phyloP scores from a whole-genome alignment of 1,140 invertebrate species.

The Zaprionus lachaisei region DNA sequence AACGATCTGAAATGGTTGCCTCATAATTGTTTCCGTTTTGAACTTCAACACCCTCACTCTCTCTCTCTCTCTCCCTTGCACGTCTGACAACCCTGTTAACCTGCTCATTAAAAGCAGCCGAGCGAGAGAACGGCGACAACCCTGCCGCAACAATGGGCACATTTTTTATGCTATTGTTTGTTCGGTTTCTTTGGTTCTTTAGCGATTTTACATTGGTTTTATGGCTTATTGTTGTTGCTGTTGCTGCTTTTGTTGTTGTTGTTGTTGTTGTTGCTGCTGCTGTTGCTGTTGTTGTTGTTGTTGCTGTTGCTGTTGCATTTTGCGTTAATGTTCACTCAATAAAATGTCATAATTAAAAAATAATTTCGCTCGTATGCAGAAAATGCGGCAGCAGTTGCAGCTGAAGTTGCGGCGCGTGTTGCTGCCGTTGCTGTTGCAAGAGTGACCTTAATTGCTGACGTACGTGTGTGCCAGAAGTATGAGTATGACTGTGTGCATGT shows the following conservation, averaged over 20 bases:
- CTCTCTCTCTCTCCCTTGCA: not conserved
- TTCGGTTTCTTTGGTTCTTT: not conserved
- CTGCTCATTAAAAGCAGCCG: slow-evolving; percentile 29
- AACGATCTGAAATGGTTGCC: not conserved
- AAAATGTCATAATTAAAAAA: slow-evolving; percentile 82
- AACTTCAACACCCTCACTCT: not conserved
- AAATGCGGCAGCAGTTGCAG: slow-evolving; percentile 44
- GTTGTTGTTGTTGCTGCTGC: slow-evolving; percentile 4
- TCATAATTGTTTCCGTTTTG: slow-evolving; percentile 10
- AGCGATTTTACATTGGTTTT: slow-evolving; percentile 10
- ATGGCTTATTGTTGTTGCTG: slow-evolving; percentile 32
- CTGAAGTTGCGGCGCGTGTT: slow-evolving; percentile 26
- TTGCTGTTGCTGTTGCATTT: slow-evolving; percentile 4
- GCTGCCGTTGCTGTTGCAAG: slow-evolving; percentile 33
- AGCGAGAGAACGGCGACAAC: not conserved
- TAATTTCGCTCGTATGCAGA: slow-evolving; percentile 56
- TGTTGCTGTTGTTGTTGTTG: not conserved
- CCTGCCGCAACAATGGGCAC: slow-evolving; percentile 22
- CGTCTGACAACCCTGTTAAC: slow-evolving; percentile 13
- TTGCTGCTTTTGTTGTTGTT: slow-evolving; percentile 39
- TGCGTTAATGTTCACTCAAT: slow-evolving; percentile 78
- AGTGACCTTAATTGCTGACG: slow-evolving; percentile 77
- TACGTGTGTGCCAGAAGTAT: slow-evolving; percentile 61
- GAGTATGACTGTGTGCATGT: slow-evolving; percentile 8
- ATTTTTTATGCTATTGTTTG: not conserved